Evolutionary conservation across 2,113 vertebrate species (phyloP), one percentile per base, ranked within the genome.

Genomic region (Gasterosteus nipponicus): DNA sequence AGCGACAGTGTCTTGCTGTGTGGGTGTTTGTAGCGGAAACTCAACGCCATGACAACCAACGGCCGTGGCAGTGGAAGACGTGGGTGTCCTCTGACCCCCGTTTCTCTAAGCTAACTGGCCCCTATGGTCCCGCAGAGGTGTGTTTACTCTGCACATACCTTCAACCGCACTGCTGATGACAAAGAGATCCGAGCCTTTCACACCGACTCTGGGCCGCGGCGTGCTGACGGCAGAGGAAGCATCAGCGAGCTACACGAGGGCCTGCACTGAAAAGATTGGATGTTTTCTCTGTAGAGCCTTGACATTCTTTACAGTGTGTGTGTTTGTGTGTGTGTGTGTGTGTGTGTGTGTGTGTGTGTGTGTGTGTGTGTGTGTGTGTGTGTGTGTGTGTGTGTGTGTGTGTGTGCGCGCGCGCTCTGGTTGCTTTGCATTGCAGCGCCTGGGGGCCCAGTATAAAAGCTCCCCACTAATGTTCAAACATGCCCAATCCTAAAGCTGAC

Each of bases 241-340:
- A 59, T 67, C 62, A 41, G 63, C 0, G 3, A 61, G 29, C 66
- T 66, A 9, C 31, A 19, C 29, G 69, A 71, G 76, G 53, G 73
- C 71, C 41, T 76, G 77, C 31, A n/a, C 51, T 69, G 62, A 75
- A 81, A 82, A 54, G 29, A 70, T 22, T 49, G 26, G n/a, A 35
- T 72, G 66, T 73, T 80, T 29, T 75, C 12, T 63, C 38, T 75
- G 71, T 44, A 61, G 29, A 73, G 51, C 57, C 75, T 67, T 86
- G 76, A 68, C 76, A 84, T 84, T 84, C 79, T 81, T 44, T 47
- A 42, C 49, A 22, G n/a, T n/a, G n/a, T n/a, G n/a, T n/a, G n/a
- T n/a, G n/a, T n/a, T n/a, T 15, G 15, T 81, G 0, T 80, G 61
- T 53, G 31, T 10, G 46, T 58, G 63, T 67, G 38, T 73, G 57